A percentile compares a stretch with the other conserved stretches of the same genome.
These are phyloP conservation scores for Emmelina monodactyla DNA, from an alignment of 2,888 invertebrate genomes.

Conservation along the genomic window DNA sequence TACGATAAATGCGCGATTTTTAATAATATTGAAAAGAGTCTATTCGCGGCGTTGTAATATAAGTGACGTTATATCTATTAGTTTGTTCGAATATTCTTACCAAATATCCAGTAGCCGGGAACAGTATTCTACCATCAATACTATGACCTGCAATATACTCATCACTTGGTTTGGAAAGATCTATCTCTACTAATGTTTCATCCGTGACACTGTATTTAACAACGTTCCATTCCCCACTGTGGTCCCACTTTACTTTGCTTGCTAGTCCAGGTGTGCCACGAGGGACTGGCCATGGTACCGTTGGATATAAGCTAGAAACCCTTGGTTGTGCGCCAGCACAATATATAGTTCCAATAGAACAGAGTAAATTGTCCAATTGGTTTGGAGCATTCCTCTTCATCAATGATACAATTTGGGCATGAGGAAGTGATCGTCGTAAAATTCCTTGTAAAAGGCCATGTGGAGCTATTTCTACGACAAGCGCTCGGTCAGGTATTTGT, in stretches of 20 bases:
- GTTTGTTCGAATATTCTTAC: too few relatives aligned
- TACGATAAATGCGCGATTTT: too few relatives aligned
- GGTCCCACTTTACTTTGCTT: conserved; percentile 92
- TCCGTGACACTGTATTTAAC: conserved; percentile 77
- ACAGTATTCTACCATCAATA: conserved; percentile 92
- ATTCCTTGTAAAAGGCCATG: conserved; percentile 95
- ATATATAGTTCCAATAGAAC: conserved; percentile 78
- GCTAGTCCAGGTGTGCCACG: conserved; percentile 91
- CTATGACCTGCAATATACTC: conserved; percentile 83
- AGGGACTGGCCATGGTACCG: conserved; percentile 84
- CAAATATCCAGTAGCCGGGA: conserved; percentile 95
- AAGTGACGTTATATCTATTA: too few relatives aligned
- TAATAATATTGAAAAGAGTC: too few relatives aligned
- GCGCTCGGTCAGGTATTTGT: conserved; percentile 86
- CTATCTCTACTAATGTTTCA: conserved; percentile 80
- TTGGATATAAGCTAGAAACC: conserved; percentile 76
- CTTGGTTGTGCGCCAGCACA: conserved; percentile 80
- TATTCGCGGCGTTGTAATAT: too few relatives aligned
- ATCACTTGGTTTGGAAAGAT: conserved; percentile 77
- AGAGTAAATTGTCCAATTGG: conserved; percentile 77
- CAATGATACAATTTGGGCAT: conserved; percentile 80
- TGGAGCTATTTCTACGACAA: conserved; percentile 93
- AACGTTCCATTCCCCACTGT: conserved; percentile 86
- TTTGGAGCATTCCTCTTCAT: conserved; percentile 85
- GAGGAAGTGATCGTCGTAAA: conserved; percentile 83